A percentile compares a stretch with the other conserved stretches of the same genome.
Conservation (phyloP, 1,140 invertebrate species). For the Pogonognathellus flavescens region DNA sequence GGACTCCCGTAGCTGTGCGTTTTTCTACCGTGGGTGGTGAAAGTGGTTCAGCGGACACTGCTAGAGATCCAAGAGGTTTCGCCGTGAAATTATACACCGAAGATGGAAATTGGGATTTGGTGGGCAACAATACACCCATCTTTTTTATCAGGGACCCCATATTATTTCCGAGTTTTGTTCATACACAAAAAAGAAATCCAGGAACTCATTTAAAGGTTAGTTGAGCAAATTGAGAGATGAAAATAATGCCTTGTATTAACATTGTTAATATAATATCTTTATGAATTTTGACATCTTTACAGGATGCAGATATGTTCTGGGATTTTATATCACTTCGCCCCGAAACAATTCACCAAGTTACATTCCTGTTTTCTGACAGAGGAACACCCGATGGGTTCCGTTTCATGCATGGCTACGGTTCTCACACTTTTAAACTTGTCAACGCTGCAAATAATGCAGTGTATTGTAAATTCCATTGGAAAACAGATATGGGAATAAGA, state of each 20-base stretch:
- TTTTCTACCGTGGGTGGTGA: conserved; percentile 93
- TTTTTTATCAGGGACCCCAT: conserved; percentile 81
- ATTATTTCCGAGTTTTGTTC: conserved; percentile 77
- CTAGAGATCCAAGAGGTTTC: conserved; percentile 75
- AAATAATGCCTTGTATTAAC: no score
- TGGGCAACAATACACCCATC: conserved; percentile 82
- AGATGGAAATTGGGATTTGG: conserved; percentile 83
- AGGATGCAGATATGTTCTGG: conserved; percentile 73
- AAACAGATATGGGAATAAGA: conserved; percentile 81
- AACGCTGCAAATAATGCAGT: conserved; percentile 75
- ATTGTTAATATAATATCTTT: no score
- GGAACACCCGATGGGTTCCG: conserved; percentile 75
- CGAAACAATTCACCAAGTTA: conserved; percentile 81
- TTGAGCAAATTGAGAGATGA: no score
- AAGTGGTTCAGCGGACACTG: conserved; percentile 88
- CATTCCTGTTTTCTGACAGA: conserved; percentile 74
- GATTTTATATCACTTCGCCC: conserved; percentile 75
- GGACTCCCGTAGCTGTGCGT: conserved; percentile 72
- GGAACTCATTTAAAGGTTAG: conserved; percentile 77
- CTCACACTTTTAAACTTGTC: conserved; percentile 80
- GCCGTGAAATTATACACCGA: conserved; percentile 85
- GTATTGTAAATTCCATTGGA: conserved; percentile 79
- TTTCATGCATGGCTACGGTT: conserved; percentile 80
- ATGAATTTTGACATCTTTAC: no score
- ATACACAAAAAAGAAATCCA: conserved; percentile 81